phyloP scores from a whole-genome alignment of 2,113 vertebrate species.

The Heloderma charlesbogerti region DNA sequence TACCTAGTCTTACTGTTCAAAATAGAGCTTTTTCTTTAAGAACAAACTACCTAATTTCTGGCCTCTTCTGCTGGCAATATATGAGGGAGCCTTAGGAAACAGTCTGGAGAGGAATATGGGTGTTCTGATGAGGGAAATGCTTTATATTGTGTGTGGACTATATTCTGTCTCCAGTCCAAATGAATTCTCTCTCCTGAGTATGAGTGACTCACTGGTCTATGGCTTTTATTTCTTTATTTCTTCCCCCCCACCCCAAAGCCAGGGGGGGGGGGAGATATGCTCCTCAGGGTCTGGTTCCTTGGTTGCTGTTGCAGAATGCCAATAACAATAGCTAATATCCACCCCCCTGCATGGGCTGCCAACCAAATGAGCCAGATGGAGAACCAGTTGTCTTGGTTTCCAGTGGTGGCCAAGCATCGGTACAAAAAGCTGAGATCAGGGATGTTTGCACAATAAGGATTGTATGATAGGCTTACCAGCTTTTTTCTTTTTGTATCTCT shows the following conservation, averaged over 20 bases:
- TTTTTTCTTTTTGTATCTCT: not conserved
- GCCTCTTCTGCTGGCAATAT: not conserved
- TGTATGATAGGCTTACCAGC: not conserved
- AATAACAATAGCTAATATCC: not conserved
- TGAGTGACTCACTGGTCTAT: not conserved
- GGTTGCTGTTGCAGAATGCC: not conserved
- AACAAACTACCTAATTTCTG: too few relatives aligned
- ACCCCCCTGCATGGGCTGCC: too few relatives aligned
- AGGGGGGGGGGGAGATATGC: too few relatives aligned
- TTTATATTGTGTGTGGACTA: not conserved
- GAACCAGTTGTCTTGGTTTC: not conserved
- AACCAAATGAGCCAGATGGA: not conserved
- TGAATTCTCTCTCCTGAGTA: not conserved
- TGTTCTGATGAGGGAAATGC: not conserved
- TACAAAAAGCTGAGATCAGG: not conserved
- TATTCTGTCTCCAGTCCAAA: accelerated
- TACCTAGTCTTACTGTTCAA: not conserved
- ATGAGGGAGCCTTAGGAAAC: not conserved
- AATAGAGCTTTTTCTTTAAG: not conserved
- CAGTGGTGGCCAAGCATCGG: accelerated
- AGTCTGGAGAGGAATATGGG: not conserved
- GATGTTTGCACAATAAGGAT: not conserved
- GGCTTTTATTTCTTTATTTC: not conserved
- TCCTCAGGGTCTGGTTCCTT: not conserved
- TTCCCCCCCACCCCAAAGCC: too few relatives aligned